phyloP scores from a whole-genome alignment of 2,888 invertebrate genomes.

The Platerodrilus igneus region DNA sequence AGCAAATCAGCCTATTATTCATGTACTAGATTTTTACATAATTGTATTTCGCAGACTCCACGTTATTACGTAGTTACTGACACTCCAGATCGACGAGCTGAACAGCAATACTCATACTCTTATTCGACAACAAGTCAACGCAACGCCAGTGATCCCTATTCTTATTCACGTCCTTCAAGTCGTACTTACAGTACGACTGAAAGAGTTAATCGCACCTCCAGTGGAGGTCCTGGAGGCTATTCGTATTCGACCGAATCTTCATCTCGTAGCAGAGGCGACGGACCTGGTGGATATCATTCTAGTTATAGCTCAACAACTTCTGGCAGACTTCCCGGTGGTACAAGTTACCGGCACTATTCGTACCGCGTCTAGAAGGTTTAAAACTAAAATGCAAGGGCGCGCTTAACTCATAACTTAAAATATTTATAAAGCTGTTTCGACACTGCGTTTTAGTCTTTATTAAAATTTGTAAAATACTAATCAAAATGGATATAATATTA shows the following conservation, averaged over 20 bases:
- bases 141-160: conserved; percentile 52
- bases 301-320: conserved; percentile 74
- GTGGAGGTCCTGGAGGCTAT: conserved; percentile 66
- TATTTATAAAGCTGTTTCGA: too few relatives aligned
- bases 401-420: too few relatives aligned
- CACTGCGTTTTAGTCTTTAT: conserved; percentile 11
- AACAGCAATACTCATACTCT: conserved; percentile 82
- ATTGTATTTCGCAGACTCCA: conserved; percentile 83
- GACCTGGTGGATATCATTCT: conserved; percentile 72
- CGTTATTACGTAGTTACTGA: conserved; percentile 84
- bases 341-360: conserved; percentile 78
- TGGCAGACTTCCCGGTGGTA: conserved; percentile 79
- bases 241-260: conserved; percentile 71
- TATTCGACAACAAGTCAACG: conserved; percentile 62
- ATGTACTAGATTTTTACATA: conserved; percentile 1
- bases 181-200: conserved; percentile 66
- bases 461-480: too few relatives aligned
- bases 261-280: conserved; percentile 63
- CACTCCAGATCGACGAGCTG: conserved; percentile 65
- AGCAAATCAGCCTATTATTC: background rate
- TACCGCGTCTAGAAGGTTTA: conserved; percentile 84
- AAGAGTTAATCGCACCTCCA: conserved; percentile 60
- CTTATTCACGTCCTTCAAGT: conserved; percentile 59
- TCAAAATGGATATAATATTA: too few relatives aligned
- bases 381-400: conserved; percentile 6